Conservation (phyloP, 92 coral and sea anemone genomes). For the Zoanthus sociatus region DNA sequence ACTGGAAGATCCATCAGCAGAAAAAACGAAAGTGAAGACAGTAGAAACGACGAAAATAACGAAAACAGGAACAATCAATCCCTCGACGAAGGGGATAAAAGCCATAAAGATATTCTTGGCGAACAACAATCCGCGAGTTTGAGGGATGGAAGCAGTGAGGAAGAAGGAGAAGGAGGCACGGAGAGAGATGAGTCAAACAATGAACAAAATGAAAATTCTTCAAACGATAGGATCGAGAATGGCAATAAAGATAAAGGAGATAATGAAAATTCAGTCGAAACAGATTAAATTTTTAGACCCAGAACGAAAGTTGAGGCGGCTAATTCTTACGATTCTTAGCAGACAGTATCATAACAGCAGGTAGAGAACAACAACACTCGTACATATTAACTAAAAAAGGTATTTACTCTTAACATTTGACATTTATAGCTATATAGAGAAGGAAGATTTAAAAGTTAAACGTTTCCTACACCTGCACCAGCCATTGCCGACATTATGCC, state of each 20-base stretch:
- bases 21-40: neutral
- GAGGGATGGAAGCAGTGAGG: conserved; percentile 7
- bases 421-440: too few relatives aligned
- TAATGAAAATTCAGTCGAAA: neutral
- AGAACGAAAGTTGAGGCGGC: neutral
- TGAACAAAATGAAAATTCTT: neutral
- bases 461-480: too few relatives aligned
- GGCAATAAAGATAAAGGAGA: neutral
- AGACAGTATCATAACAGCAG: neutral
- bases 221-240: conserved; percentile 1
- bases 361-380: too few relatives aligned
- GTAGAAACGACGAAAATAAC: neutral
- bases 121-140: neutral
- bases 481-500: too few relatives aligned
- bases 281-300: neutral
- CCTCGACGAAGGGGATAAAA: neutral
- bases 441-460: too few relatives aligned
- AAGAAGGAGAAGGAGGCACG: conserved; percentile 39
- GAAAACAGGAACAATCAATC: neutral
- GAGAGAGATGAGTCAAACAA: neutral
- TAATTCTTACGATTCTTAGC: neutral
- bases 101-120: neutral
- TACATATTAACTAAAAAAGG: too few relatives aligned
- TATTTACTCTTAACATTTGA: too few relatives aligned
- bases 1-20: neutral